These are phyloP conservation scores for Diuraphis noxia DNA, from an alignment of 1,140 invertebrate species.

Conservation along the genomic window DNA sequence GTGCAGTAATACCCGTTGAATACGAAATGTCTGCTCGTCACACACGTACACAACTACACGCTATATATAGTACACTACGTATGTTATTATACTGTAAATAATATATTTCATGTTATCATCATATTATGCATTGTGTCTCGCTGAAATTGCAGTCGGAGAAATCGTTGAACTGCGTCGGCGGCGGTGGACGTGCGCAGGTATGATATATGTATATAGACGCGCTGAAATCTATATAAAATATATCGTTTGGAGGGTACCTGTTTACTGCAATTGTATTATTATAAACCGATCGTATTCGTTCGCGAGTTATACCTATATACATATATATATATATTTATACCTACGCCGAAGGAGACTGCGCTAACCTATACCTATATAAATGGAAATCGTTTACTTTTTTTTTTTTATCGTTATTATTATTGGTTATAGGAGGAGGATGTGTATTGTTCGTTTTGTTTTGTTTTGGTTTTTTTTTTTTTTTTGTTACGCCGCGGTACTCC, in stretches of 20 bases:
- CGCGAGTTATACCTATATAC: not conserved
- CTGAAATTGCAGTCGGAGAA: constrained; percentile 7
- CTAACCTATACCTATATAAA: not conserved
- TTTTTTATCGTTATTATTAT: not conserved
- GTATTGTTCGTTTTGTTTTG: not conserved
- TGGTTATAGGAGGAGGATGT: not conserved
- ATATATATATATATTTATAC: not conserved
- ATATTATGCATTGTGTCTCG: not conserved
- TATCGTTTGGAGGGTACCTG: not conserved
- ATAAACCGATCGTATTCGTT: not conserved
- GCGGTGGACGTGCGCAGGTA: not conserved
- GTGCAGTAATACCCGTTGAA: constrained; percentile 8
- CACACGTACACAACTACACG: too few species aligned
- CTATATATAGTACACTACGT: not conserved
- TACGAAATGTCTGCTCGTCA: not conserved
- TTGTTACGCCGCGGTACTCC: not conserved
- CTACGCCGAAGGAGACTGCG: not conserved
- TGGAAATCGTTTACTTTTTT: not conserved
- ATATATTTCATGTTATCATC: not conserved
- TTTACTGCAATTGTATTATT: not conserved
- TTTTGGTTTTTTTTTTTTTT: not conserved
- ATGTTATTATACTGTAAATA: not conserved
- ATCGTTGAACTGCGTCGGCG: not conserved
- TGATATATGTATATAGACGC: not conserved
- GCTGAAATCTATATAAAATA: not conserved